Evolutionary conservation across 2,113 vertebrate genomes (phyloP).

Genomic region (Percopsis transmontana): DNA sequence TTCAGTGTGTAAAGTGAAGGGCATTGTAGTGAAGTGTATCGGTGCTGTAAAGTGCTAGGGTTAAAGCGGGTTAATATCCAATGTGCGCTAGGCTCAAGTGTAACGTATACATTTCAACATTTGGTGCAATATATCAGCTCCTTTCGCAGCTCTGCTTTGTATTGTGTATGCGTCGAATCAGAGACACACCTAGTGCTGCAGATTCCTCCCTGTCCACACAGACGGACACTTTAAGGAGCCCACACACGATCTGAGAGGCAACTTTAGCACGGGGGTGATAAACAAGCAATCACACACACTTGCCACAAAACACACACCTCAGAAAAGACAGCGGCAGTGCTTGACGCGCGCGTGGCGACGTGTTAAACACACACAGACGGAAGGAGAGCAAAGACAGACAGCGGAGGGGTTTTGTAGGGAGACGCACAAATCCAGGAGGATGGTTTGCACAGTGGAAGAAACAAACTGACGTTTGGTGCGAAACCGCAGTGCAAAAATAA

Average conservation of each 20-base stretch:
- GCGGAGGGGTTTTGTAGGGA: no score
- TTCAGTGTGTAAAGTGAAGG: constrained; percentile 42
- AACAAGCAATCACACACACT: constrained; percentile 5
- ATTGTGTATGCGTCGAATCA: neutral
- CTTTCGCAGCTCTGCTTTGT: neutral
- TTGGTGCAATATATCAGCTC: neutral
- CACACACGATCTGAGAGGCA: neutral
- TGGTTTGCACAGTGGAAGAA: neutral
- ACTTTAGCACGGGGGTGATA: constrained; percentile 6
- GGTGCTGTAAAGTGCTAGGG: constrained; percentile 38
- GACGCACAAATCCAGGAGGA: neutral
- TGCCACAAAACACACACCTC: constrained; percentile 22
- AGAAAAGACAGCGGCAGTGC: constrained; percentile 1
- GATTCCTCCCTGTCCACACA: neutral
- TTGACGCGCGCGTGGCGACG: constrained; percentile 10
- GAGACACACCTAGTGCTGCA: no score
- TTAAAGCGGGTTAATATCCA: constrained; percentile 67
- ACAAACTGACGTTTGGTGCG: no score
- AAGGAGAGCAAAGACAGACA: neutral
- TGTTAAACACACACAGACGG: neutral
- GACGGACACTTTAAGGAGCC: constrained; percentile 3
- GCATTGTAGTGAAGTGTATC: constrained; percentile 37
- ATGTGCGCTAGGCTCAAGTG: constrained; percentile 55
- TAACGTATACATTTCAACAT: constrained; percentile 44
- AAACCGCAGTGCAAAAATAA: neutral